A percentile compares a stretch with the other conserved stretches of the same genome.
phyloP scores from a whole-genome alignment of 92 coral and sea anemone species.

The Parazoanthus atlanticus region DNA sequence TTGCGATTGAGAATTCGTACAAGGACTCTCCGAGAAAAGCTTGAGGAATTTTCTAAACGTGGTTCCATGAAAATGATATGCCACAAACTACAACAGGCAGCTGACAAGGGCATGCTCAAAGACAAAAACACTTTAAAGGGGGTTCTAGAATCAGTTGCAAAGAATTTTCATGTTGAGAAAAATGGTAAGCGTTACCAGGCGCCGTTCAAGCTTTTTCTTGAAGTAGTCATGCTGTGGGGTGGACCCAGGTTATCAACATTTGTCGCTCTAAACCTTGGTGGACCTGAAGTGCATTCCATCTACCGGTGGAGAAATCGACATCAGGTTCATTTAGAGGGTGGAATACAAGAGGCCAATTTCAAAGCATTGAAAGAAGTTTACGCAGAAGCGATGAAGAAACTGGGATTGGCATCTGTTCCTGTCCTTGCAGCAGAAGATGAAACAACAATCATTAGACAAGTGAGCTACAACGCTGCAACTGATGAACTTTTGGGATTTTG shows the following conservation, averaged over 20 bases:
- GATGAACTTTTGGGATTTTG: conserved; percentile 64
- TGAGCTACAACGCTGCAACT: conserved; percentile 30
- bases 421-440: conserved; percentile 63
- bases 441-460: conserved; percentile 46
- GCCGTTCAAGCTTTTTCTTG: conserved; percentile 51
- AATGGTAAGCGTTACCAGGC: conserved; percentile 52
- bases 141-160: conserved; percentile 34
- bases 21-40: conserved; percentile 50
- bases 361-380: conserved; percentile 40
- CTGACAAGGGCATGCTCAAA: conserved; percentile 46
- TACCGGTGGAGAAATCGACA: conserved; percentile 43
- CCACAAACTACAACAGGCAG: conserved; percentile 51
- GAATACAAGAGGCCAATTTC: conserved; percentile 42
- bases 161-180: conserved; percentile 52
- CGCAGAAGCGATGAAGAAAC: conserved; percentile 46
- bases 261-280: conserved; percentile 40
- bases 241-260: conserved; percentile 45
- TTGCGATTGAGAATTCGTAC: conserved; percentile 33
- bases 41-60: conserved; percentile 32
- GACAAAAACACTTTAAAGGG: conserved; percentile 44
- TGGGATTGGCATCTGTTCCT: conserved; percentile 28
- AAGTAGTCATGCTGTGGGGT: conserved; percentile 50
- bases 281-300: conserved; percentile 54
- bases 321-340: conserved; percentile 39
- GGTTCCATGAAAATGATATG: conserved; percentile 56